Base-by-base conservation (phyloP, 2,113 vertebrate species). In the Scartelaos histophorus region DNA sequence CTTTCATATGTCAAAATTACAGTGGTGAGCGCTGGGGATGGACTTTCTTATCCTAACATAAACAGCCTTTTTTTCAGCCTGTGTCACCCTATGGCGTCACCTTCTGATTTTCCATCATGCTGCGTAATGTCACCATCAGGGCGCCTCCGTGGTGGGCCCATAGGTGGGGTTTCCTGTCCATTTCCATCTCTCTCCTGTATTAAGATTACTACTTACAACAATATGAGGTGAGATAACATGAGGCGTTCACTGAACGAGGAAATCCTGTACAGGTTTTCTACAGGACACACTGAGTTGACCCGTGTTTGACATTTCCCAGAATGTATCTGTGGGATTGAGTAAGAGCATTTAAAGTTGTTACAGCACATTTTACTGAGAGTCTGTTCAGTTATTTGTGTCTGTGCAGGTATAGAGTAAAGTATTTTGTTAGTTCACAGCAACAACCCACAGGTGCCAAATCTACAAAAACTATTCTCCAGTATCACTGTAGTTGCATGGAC, bases 191-290 rank as follows among this genome's bases (percentile, higher is more conserved):
- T 72, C 78, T 75, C 60, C 73, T 81, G 74, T 84, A 83, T 90
- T 29, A 61, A 61, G 85, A 77, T 67, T 38, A 73, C 77, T 64
- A 38, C 79, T 73, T 67, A 80, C 76, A 89, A 88, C 84, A 90
- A 88, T 85, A 84, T 81, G 67, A 83, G 71, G 78, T 79, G 81
- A 80, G 83, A 76, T 76, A 71, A 10, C 46, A 67, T 5, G 71
- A 71, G 82, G 86, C 76, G 82, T 84, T 88, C 75, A 92, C 84
- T 90, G 82, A 82, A 80, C 70, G 76, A 92, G 93, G 91, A 93
- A 85, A 89, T 93, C 90, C 91, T 85, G 80, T 85, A 82, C 79
- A 84, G 74, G 82, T 75, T 60, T 82, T 90, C 78, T 81, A 81
- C 86, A 84, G 88, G 88, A 86, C 88, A 87, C 19, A 64, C 72